Evolutionary conservation across 2,797 vertebrate species (phyloP).

Genomic region (Lycodopsis pacificus): DNA sequence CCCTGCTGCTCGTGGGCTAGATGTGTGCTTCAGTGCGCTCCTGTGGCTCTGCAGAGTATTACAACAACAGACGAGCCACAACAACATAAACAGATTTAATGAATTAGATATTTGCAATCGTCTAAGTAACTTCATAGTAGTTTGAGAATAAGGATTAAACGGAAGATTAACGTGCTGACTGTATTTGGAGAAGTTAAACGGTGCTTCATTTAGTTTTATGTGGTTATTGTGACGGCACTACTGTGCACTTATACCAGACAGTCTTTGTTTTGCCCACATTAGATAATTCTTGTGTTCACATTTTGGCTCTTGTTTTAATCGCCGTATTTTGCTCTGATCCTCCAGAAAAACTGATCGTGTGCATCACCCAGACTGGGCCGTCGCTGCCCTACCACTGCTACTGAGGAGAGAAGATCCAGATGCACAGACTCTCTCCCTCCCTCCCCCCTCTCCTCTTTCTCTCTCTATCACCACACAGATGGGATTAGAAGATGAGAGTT

Average conservation of each 20-base stretch:
- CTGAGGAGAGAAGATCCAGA: conserved; percentile 81
- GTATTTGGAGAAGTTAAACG: neutral
- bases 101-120: neutral
- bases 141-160: neutral
- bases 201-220: neutral
- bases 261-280: conserved; percentile 42
- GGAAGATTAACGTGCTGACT: neutral
- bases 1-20: neutral
- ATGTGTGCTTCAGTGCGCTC: conserved; percentile 16
- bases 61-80: neutral
- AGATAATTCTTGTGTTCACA: neutral
- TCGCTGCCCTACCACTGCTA: conserved; percentile 85
- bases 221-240: conserved; percentile 49
- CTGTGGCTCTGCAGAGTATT: conserved; percentile 30
- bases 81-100: neutral
- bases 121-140: neutral
- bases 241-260: conserved; percentile 51
- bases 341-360: conserved; percentile 87
- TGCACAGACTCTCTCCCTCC: conserved; percentile 57
- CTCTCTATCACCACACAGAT: conserved; percentile 47
- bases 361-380: conserved; percentile 84
- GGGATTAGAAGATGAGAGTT: conserved; percentile 67
- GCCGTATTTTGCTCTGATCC: neutral
- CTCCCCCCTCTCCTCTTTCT: neutral
- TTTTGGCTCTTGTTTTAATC: neutral